Conservation (phyloP, 2,888 invertebrate species). For the Cephus nigrinus region DNA sequence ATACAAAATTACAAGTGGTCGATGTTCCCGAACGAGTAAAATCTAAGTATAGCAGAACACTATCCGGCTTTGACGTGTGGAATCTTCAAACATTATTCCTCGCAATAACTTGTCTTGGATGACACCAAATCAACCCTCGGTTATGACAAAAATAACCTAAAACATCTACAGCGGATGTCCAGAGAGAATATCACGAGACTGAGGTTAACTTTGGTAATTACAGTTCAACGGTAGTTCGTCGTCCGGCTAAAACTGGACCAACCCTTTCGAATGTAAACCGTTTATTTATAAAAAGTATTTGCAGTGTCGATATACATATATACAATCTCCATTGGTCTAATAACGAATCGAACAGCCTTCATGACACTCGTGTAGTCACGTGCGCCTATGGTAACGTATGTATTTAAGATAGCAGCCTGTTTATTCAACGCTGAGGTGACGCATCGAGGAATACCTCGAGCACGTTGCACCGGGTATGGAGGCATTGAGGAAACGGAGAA, state of each 20-base stretch:
- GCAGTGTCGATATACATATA: background rate
- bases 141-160: background rate
- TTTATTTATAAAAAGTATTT: background rate
- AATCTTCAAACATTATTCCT: background rate
- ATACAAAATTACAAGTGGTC: background rate
- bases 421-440: constrained; percentile 22
- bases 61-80: background rate
- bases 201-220: background rate
- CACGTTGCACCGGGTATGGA: background rate
- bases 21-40: background rate
- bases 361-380: background rate
- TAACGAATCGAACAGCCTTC: background rate
- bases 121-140: background rate
- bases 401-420: constrained; percentile 19
- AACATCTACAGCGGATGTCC: background rate
- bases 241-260: background rate
- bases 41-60: background rate
- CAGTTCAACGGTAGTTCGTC: background rate
- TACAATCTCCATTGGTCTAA: background rate
- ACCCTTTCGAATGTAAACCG: background rate
- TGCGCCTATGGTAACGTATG: background rate
- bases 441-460: background rate
- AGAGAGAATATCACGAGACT: background rate
- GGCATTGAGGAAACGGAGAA: background rate
- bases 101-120: background rate